Evolutionary conservation across 2,797 vertebrate species (phyloP), one percentile per base, ranked within the genome.

Genomic region (Rhinoraja longicauda): DNA sequence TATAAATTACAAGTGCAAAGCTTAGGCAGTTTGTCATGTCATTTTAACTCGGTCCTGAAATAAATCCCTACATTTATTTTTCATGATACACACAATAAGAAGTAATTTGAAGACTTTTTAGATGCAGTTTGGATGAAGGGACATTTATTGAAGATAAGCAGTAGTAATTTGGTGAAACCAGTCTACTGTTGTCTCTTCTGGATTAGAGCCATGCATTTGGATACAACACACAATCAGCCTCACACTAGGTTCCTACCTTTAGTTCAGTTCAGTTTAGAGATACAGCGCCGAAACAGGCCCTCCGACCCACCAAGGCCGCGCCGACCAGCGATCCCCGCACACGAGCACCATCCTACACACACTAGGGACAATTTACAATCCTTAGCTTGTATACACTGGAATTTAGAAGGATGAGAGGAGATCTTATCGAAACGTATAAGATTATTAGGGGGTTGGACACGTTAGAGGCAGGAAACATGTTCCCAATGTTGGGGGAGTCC

Each of bases 1-100:
- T n/a, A 73, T n/a, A 53, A 73, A 92, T 92, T 53, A 75, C 26
- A 92, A 53, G 36, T 53, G 39, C 21, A 53, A 75, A 75, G 26
- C 70, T 53, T 92, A 75, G 53, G 36, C 70, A 73, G 70, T n/a
- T 75, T 57, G 72, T 92, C 90, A 92, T 75, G 39, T 92, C 90
- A 73, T 75, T 70, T 75, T 75, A 75, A 75, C 39, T 92, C 70
- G 53, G 70, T 24, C n/a, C 15, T 92, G 90, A 92, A 75, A 75
- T 92, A 53, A 45, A 75, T 92, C 29, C 39, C 24, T 75, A 2
- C 39, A 92, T 73, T 92, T 92, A 91, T 92, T 57, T 45, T 92
- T 13, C 32, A 90, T 70, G 64, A 39, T 92, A 57, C 24, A 53
- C 70, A 57, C 4, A 75, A 57, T 75, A 75, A 15, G 39, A 92